Conservation (phyloP, 2,888 invertebrate species). For the Aquatica leii region DNA sequence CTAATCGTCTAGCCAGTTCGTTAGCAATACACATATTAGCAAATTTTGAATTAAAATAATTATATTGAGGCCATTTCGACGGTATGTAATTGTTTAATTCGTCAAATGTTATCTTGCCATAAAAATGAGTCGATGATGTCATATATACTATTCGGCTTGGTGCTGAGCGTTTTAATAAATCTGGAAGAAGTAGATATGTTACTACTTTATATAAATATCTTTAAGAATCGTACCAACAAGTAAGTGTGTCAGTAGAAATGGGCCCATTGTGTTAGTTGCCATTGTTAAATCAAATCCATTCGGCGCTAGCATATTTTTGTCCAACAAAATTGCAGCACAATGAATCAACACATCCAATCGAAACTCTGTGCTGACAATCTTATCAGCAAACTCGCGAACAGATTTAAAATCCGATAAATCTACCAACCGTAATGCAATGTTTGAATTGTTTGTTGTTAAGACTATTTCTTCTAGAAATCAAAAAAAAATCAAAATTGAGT, state of each 20-base stretch:
- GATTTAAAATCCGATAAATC: conserved; percentile 82
- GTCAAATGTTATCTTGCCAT: conserved; percentile 75
- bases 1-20: conserved; percentile 54
- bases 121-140: conserved; percentile 68
- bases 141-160: conserved; percentile 48
- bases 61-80: conserved; percentile 67
- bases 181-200: conserved; percentile 49
- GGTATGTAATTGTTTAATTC: conserved; percentile 76
- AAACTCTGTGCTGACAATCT: conserved; percentile 76
- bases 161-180: conserved; percentile 53
- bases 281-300: conserved; percentile 90
- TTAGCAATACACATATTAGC: conserved; percentile 55
- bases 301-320: conserved; percentile 71
- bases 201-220: too few relatives aligned
- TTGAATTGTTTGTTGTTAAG: conserved; percentile 73
- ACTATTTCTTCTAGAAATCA: conserved; percentile 72
- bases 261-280: conserved; percentile 94
- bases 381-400: conserved; percentile 83
- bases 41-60: conserved; percentile 86
- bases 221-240: conserved; percentile 68
- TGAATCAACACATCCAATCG: conserved; percentile 85
- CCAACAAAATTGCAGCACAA: conserved; percentile 86
- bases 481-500: too few relatives aligned
- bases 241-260: conserved; percentile 91
- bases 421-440: conserved; percentile 76